These are phyloP conservation scores for Vollenhovia emeryi DNA, from an alignment of 1,140 invertebrate species.

Conservation along the genomic window DNA sequence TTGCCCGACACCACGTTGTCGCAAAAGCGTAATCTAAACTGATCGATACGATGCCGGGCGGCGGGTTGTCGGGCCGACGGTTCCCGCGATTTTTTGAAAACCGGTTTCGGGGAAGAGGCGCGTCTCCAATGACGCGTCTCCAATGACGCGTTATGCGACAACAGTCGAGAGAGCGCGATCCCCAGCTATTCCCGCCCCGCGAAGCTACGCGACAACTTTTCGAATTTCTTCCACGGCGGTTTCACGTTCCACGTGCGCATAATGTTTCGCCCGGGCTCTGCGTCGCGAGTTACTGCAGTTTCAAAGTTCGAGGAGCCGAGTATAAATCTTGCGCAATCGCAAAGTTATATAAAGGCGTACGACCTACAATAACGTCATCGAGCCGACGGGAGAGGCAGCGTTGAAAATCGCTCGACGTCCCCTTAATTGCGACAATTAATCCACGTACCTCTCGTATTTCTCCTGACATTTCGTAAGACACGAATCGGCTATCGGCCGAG, in stretches of 20 bases:
- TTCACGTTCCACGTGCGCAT: conserved; percentile 39
- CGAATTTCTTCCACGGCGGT: conserved; percentile 29
- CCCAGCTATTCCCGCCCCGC: conserved; percentile 32
- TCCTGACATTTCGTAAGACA: conserved; percentile 26
- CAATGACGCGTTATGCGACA: conserved; percentile 27
- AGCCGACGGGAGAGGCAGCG: not conserved
- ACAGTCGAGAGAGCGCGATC: conserved; percentile 47
- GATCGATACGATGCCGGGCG: conserved; percentile 32
- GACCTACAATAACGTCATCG: conserved; percentile 5
- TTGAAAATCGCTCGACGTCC: conserved; percentile 14
- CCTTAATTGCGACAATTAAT: conserved; percentile 29
- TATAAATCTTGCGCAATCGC: conserved; percentile 41
- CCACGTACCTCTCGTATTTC: not conserved
- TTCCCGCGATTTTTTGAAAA: conserved; percentile 59
- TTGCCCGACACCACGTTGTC: conserved; percentile 1
- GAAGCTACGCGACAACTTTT: conserved; percentile 59
- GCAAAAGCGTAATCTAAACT: conserved; percentile 25
- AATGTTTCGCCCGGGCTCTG: conserved; percentile 9
- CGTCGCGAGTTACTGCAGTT: conserved; percentile 8
- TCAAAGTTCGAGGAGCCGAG: conserved; percentile 17
- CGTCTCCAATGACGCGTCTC: no score
- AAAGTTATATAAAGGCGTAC: conserved; percentile 29
- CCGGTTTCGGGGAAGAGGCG: conserved; percentile 40
- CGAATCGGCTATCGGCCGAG: not conserved
- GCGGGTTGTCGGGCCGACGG: not conserved